Evolutionary conservation across 2,888 invertebrate species (phyloP), one percentile per base, ranked within the genome.

Genomic region (Synanthedon vespiformis): DNA sequence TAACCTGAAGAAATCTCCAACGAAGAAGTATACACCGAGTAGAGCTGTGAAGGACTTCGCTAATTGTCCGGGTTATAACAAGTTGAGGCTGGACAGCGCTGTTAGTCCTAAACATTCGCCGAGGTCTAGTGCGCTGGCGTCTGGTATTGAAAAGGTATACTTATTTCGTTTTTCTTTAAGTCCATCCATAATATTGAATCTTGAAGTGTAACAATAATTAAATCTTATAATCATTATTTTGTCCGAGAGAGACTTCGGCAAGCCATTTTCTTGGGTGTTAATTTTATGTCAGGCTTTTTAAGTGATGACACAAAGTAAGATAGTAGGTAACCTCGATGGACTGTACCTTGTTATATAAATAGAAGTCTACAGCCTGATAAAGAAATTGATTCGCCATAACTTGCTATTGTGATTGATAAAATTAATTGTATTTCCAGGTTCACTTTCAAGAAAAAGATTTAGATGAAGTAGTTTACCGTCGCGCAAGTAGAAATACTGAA

Each of bases 41-140:
- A 70, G 74, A 13, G 60, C 70, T 1, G 65, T 64, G 14, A 85
- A 81, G 55, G 85, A 86, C 55, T 64, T 71, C 53, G 64, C 76
- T 0, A 80, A 67, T 58, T 79, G 75, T 57, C 78, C 76, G 11
- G 87, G 88, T 2, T 88, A 88, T 61, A 88, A 88, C 58, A 88
- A 88, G 54, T 58, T 88, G 57, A 77, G 88, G 52, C 58, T 88
- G 56, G 88, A 88, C 55, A 88, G 88, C 56, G 88, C 88, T 18
- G 68, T 80, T 11, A 88, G 88, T 57, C 88, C 88, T 2, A 88
- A 88, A 52, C 88, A 88, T 59, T 81, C 80, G 0, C 85, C 87
- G 1, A 71, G 78, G 55, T 63, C 75, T 0, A 61, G 66, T 12
- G 48, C 18, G 16, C 8, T 48, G 12, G 62, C 70, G 40, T 62